Percentiles rank a stretch among this genome's conserved stretches.
Conservation (phyloP, 2,888 invertebrate species). For the Stenodema calcarata region DNA sequence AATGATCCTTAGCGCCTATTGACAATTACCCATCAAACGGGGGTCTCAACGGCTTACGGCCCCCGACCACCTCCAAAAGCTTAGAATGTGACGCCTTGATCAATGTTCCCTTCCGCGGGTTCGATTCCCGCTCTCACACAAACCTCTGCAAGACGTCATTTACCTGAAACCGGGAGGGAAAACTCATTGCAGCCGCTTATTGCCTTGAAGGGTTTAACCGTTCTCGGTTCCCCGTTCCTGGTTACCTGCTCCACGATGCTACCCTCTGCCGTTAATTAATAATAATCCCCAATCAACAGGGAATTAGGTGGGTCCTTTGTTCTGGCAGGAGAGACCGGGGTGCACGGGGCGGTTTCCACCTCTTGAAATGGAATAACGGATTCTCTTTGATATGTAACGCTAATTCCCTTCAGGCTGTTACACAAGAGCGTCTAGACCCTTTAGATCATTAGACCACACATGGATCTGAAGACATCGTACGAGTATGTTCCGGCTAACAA, state of each 20-base stretch:
- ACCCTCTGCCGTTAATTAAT: not conserved
- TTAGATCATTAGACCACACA: too few relatives aligned
- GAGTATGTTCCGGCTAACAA: too few relatives aligned
- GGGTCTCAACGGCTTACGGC: not conserved
- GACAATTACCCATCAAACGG: slow-evolving; percentile 7
- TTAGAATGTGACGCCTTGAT: not conserved
- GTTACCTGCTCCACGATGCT: not conserved
- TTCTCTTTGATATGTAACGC: not conserved
- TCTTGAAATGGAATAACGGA: not conserved
- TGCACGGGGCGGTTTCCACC: not conserved
- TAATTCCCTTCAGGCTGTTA: not conserved
- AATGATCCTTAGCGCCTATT: not conserved
- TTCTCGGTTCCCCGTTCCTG: not conserved
- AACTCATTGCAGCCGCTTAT: not conserved
- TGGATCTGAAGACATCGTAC: too few relatives aligned
- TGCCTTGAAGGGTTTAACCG: not conserved
- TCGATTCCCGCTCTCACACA: not conserved
- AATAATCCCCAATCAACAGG: slow-evolving; percentile 13
- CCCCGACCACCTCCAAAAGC: not conserved
- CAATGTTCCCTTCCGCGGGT: not conserved
- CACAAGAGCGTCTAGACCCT: not conserved
- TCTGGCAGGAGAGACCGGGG: not conserved
- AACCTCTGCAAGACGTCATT: not conserved
- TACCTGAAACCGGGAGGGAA: not conserved
- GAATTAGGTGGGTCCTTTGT: slow-evolving; percentile 1